phyloP scores from a whole-genome alignment of 2,888 invertebrate species.

The Globia sparganii region DNA sequence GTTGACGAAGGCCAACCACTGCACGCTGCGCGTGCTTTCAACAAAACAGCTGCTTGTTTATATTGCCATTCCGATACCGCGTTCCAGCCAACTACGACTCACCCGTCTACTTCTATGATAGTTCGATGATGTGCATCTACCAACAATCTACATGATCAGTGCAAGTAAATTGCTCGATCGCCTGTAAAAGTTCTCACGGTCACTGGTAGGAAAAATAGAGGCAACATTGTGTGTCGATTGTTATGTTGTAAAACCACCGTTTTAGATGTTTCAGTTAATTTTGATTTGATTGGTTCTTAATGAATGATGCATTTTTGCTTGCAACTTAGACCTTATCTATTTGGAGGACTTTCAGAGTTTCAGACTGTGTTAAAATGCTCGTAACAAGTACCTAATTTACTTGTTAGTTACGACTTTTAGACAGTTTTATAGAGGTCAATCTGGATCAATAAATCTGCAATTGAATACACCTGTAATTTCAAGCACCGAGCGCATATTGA shows the following conservation, averaged over 20 bases:
- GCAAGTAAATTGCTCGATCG: slow-evolving; percentile 43
- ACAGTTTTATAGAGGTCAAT: slow-evolving; percentile 21
- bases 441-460: slow-evolving; percentile 28
- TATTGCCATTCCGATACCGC: slow-evolving; percentile 74
- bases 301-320: not conserved
- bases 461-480: slow-evolving; percentile 36
- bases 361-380: not conserved
- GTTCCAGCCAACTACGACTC: slow-evolving; percentile 72
- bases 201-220: slow-evolving; percentile 3
- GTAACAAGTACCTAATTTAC: not conserved
- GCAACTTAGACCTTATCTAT: not conserved
- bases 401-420: slow-evolving; percentile 18
- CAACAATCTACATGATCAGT: slow-evolving; percentile 43
- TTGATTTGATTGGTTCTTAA: not conserved
- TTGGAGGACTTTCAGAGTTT: not conserved
- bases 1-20: slow-evolving; percentile 77
- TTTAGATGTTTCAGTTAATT: not conserved
- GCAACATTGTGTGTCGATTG: slow-evolving; percentile 2
- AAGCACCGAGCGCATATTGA: slow-evolving; percentile 35
- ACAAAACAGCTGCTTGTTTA: slow-evolving; percentile 79
- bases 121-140: slow-evolving; percentile 65
- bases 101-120: slow-evolving; percentile 76
- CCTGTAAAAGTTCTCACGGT: slow-evolving; percentile 46
- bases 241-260: slow-evolving; percentile 8
- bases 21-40: slow-evolving; percentile 77